phyloP scores from a whole-genome alignment of 2,113 vertebrate genomes.

The Parus major region DNA sequence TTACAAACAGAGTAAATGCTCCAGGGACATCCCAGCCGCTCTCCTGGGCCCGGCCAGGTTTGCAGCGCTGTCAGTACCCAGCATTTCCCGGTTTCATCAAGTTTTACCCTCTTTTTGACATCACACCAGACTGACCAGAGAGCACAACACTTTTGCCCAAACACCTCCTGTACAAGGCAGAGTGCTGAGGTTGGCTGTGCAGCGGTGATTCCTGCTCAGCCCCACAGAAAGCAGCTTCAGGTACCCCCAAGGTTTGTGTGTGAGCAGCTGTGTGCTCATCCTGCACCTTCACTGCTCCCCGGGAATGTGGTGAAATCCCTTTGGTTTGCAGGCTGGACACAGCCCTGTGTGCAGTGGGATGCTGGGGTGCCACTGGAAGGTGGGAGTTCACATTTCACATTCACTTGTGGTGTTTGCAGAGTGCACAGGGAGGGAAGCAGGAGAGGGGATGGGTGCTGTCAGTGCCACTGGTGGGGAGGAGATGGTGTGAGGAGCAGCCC shows the following conservation, averaged over 20 bases:
- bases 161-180: not conserved
- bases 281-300: not conserved
- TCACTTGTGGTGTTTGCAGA: not conserved
- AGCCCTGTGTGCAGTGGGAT: not conserved
- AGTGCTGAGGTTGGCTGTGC: not conserved
- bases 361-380: not conserved
- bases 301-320: not conserved
- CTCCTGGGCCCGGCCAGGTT: no score
- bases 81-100: not conserved
- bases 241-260: not conserved
- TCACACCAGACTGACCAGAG: not conserved
- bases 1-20: not conserved
- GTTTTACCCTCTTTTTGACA: not conserved
- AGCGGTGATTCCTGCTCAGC: not conserved
- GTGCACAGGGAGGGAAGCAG: not conserved
- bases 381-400: not conserved
- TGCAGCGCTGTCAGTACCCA: rapidly evolving
- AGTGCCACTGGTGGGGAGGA: not conserved
- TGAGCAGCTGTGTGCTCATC: not conserved
- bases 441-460: not conserved
- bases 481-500: not conserved
- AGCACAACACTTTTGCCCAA: not conserved
- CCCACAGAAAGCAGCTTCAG: rapidly evolving
- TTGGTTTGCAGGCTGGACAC: not conserved
- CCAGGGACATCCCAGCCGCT: not conserved